Conservation (phyloP, 2,888 invertebrate species). For the Leptopilina syphax region DNA sequence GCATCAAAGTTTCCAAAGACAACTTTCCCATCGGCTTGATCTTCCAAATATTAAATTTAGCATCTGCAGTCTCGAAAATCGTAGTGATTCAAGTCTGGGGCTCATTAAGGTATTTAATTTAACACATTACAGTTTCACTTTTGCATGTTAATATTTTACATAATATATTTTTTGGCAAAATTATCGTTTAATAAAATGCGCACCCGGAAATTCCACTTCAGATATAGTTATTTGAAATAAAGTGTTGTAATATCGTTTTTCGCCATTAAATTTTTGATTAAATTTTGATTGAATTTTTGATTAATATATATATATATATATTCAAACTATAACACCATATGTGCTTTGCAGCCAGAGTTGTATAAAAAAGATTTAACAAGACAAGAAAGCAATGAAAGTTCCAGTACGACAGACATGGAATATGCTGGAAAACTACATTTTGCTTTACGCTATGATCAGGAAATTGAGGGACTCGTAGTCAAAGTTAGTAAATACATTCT, state of each 20-base stretch:
- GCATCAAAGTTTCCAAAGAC: conserved; percentile 89
- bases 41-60: conserved; percentile 88
- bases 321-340: too few species aligned
- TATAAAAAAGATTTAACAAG: conserved; percentile 87
- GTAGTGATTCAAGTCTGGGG: conserved; percentile 85
- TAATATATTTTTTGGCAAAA: too few species aligned
- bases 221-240: too few species aligned
- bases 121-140: not conserved
- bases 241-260: too few species aligned
- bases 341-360: conserved; percentile 82
- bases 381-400: conserved; percentile 85
- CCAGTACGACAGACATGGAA: conserved; percentile 82
- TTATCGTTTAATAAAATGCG: too few species aligned
- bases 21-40: conserved; percentile 88
- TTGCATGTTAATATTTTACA: too few species aligned
- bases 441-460: conserved; percentile 88
- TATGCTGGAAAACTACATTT: conserved; percentile 90
- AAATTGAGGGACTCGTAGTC: conserved; percentile 88
- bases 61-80: conserved; percentile 84
- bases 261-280: too few species aligned
- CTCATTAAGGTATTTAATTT: conserved; percentile 82
- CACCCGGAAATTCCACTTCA: too few species aligned
- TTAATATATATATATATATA: too few species aligned
- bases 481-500: conserved; percentile 79
- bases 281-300: too few species aligned